Evolutionary conservation across 1,140 invertebrate genomes (phyloP).

Genomic region (Procambarus virginalis): DNA sequence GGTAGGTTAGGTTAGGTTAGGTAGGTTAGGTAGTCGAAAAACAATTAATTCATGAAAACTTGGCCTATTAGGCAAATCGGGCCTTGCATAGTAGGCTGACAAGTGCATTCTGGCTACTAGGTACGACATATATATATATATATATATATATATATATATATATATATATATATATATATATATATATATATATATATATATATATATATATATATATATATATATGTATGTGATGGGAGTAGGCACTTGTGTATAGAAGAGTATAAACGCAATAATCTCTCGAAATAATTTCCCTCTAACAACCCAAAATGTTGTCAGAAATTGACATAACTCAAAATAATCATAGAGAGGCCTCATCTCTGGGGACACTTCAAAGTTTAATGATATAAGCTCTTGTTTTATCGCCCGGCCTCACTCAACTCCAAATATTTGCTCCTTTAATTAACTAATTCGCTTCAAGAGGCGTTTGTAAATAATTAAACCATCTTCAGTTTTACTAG

Average conservation of each 20-base stretch:
- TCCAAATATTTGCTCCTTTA: neutral
- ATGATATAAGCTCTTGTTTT: neutral
- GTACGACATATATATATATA: constrained; percentile 5
- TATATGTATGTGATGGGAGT: neutral
- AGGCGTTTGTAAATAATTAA: neutral
- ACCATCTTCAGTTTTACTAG: neutral
- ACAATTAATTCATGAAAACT: no score
- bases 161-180: constrained; percentile 2
- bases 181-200: neutral
- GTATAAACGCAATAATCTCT: no score
- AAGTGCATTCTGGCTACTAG: no score
- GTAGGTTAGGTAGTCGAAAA: no score
- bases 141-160: constrained; percentile 5
- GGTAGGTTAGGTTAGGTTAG: no score
- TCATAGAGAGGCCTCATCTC: no score
- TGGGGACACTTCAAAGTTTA: neutral
- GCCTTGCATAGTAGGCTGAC: no score
- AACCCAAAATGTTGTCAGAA: no score
- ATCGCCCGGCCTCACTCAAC: neutral
- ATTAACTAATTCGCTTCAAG: neutral
- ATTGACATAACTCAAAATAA: no score
- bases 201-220: neutral
- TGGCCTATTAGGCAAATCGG: no score
- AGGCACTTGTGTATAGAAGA: no score
- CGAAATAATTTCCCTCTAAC: no score